A percentile compares a stretch with the other conserved stretches of the same genome.
Conservation (phyloP, 2,113 vertebrate genomes). For the Nycticorax nycticorax region DNA sequence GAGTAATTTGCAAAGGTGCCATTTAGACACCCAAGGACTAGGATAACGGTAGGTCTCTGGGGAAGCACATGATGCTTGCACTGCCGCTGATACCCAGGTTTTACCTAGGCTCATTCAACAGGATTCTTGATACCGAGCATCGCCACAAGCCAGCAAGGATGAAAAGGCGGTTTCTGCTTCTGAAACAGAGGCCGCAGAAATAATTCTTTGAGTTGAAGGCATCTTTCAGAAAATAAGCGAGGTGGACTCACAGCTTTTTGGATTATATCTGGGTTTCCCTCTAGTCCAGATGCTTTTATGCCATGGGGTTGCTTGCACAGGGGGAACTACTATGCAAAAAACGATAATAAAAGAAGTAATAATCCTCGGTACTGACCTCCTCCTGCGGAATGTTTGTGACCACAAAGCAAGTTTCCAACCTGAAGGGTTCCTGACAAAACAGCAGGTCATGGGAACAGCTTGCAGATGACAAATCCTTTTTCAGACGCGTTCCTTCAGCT, state of each 20-base stretch:
- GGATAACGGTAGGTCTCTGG: not conserved
- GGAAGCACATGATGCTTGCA: fast-evolving
- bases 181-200: not conserved
- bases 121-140: not conserved
- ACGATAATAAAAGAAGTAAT: too few relatives aligned
- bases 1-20: not conserved
- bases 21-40: not conserved
- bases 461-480: not conserved
- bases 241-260: not conserved
- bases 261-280: not conserved
- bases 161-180: not conserved
- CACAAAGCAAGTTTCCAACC: not conserved
- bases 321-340: not conserved
- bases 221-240: not conserved
- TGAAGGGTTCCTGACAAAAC: not conserved
- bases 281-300: not conserved
- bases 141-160: not conserved
- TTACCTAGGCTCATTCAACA: not conserved
- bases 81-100: not conserved
- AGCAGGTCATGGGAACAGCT: not conserved
- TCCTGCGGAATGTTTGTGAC: not conserved
- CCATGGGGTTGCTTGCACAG: not conserved
- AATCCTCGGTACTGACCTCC: not conserved
- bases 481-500: not conserved
- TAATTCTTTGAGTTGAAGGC: not conserved